Evolutionary conservation across 2,797 vertebrate genomes (phyloP).

Genomic region (Luscinia megarhynchos): DNA sequence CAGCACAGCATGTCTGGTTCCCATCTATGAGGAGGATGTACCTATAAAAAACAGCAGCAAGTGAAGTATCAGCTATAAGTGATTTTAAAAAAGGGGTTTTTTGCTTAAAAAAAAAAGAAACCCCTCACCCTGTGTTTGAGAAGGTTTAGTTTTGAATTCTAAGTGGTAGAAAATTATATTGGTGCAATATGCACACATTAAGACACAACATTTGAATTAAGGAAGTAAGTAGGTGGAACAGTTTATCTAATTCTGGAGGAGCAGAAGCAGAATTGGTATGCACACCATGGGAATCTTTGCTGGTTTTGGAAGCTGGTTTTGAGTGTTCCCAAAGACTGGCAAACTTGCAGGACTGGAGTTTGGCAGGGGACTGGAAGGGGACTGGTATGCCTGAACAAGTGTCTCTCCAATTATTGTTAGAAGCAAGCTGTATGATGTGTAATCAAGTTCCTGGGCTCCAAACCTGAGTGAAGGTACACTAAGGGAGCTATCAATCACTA

Average conservation of each 20-base stretch:
- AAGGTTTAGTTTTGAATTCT: not conserved
- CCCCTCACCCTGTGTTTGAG: not conserved
- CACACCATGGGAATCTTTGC: not conserved
- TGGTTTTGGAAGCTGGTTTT: slow-evolving; percentile 5
- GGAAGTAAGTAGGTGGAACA: not conserved
- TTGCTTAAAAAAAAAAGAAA: not conserved
- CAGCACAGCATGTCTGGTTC: not conserved
- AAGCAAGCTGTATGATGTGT: not conserved
- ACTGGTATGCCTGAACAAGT: not conserved
- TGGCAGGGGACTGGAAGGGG: not conserved
- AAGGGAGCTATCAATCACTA: not conserved
- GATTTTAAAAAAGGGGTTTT: not conserved
- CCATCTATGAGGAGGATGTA: not conserved
- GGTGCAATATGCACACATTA: not conserved
- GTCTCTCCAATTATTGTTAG: not conserved
- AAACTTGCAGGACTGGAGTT: not conserved
- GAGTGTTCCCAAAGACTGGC: not conserved
- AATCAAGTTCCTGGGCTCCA: not conserved
- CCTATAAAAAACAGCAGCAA: not conserved
- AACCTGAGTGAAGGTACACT: not conserved
- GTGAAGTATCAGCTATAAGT: not conserved
- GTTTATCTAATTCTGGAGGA: not conserved
- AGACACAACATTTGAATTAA: not conserved
- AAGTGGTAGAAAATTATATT: not conserved
- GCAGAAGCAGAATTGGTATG: not conserved